phyloP scores from a whole-genome alignment of 1,140 invertebrate genomes.

The Pseudachorutes palmiensis region DNA sequence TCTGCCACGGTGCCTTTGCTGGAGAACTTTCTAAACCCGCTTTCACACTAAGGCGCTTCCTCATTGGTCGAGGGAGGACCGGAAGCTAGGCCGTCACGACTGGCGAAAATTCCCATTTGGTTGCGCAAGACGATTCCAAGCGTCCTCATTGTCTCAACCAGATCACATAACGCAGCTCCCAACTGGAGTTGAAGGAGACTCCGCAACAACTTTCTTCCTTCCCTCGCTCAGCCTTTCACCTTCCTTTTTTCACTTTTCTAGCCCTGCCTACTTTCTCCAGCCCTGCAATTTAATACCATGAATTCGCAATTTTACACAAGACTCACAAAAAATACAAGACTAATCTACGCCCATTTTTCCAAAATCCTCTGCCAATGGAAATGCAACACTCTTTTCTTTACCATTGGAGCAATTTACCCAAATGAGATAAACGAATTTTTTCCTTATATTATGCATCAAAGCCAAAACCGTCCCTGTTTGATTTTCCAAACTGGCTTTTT shows the following conservation, averaged over 20 bases:
- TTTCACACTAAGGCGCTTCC: constrained; percentile 16
- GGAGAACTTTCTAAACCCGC: constrained; percentile 15
- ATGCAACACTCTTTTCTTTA: neutral
- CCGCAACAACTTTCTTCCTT: constrained; percentile 10
- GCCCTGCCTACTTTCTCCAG: neutral
- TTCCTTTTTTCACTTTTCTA: constrained; percentile 6
- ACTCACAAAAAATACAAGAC: neutral
- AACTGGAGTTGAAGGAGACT: too few relatives aligned
- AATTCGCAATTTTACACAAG: constrained; percentile 15
- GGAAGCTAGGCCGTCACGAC: constrained; percentile 36
- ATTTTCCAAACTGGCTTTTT: too few relatives aligned
- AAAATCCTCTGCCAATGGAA: neutral
- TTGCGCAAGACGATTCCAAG: constrained; percentile 26
- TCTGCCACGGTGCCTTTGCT: too few relatives aligned
- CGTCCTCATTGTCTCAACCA: constrained; percentile 20
- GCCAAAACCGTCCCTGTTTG: too few relatives aligned
- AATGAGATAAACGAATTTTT: neutral
- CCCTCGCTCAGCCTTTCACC: constrained; percentile 13
- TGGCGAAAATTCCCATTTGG: constrained; percentile 23
- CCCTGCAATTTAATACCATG: constrained; percentile 13
- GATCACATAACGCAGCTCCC: constrained; percentile 26
- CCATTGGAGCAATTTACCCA: neutral
- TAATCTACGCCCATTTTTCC: neutral
- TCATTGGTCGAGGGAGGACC: constrained; percentile 32
- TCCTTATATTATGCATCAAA: neutral